phyloP scores from a whole-genome alignment of 1,140 invertebrate species.

The Dendrolimus kikuchii region DNA sequence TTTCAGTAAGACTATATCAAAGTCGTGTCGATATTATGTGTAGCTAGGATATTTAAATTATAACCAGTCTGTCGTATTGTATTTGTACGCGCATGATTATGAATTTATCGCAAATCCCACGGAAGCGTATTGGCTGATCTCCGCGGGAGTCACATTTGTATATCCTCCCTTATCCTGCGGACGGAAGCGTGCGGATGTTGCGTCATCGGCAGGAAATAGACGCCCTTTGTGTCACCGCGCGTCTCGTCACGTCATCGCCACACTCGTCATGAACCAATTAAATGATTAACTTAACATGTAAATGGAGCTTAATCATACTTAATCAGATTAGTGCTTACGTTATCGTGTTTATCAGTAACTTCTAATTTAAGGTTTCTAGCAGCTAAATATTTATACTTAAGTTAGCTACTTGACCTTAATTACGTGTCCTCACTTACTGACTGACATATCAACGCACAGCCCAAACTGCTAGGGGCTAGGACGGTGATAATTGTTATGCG shows the following conservation, averaged over 20 bases:
- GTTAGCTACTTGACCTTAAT: too few relatives aligned
- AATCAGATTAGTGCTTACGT: conserved; percentile 7
- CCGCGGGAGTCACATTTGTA: conserved; percentile 28
- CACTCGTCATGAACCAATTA: conserved; percentile 13
- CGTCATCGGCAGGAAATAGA: conserved; percentile 61
- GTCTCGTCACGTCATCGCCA: conserved; percentile 40
- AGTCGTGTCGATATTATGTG: too few relatives aligned
- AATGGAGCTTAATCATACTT: conserved; percentile 14
- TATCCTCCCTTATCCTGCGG: conserved; percentile 48
- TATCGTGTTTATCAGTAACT: conserved; percentile 2
- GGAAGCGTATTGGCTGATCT: conserved; percentile 48
- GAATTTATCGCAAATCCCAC: conserved; percentile 41
- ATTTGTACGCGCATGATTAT: too few relatives aligned
- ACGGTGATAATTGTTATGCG: too few relatives aligned
- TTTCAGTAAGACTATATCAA: too few relatives aligned
- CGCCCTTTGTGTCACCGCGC: conserved; percentile 60
- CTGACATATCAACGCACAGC: too few relatives aligned
- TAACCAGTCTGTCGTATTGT: too few relatives aligned
- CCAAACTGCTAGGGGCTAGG: too few relatives aligned
- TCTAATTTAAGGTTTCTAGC: conserved; percentile 7
- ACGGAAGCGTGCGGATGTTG: conserved; percentile 57
- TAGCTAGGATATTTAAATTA: too few relatives aligned
- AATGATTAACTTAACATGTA: conserved; percentile 10
- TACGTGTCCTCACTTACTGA: too few relatives aligned
- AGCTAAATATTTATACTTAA: conserved; percentile 24